Evolutionary conservation across 2,888 invertebrate species (phyloP).

Genomic region (Isotomurus palustris): DNA sequence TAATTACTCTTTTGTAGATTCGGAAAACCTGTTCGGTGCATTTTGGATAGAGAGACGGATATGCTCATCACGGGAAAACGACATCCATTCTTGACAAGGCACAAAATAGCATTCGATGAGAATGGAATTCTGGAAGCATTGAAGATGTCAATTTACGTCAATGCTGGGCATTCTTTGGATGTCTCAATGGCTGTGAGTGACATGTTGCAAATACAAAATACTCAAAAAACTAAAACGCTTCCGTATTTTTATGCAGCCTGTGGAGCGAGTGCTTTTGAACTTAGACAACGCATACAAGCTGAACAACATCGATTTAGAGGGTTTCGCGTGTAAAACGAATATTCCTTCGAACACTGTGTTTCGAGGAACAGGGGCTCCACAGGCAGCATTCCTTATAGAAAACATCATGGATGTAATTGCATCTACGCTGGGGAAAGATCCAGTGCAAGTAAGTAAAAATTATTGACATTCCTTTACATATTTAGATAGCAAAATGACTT

Average conservation of each 20-base stretch:
- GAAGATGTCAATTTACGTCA: constrained; percentile 69
- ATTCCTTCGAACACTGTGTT: constrained; percentile 89
- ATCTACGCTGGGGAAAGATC: constrained; percentile 60
- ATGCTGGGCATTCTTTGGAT: constrained; percentile 78
- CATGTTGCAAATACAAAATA: not conserved
- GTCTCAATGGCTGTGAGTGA: constrained; percentile 59
- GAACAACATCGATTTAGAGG: constrained; percentile 36
- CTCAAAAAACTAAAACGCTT: not conserved
- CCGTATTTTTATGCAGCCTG: constrained; percentile 56
- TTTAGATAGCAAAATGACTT: not conserved
- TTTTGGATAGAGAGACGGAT: constrained; percentile 91
- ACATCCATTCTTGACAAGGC: constrained; percentile 81
- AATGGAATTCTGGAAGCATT: constrained; percentile 71
- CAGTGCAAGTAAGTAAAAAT: constrained; percentile 59
- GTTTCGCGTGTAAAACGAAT: constrained; percentile 77
- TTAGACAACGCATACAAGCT: constrained; percentile 71
- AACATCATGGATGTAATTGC: constrained; percentile 73
- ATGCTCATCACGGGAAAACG: constrained; percentile 84
- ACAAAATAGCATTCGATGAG: constrained; percentile 73
- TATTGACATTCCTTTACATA: not conserved
- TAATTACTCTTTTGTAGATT: constrained; percentile 58
- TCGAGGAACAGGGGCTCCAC: constrained; percentile 85
- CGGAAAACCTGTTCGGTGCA: constrained; percentile 73
- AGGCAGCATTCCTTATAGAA: constrained; percentile 83
- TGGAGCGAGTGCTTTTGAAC: constrained; percentile 78